phyloP scores from a whole-genome alignment of 30 jellyfish, hydroid and myxozoan genomes.

The Aurelia sp. region DNA sequence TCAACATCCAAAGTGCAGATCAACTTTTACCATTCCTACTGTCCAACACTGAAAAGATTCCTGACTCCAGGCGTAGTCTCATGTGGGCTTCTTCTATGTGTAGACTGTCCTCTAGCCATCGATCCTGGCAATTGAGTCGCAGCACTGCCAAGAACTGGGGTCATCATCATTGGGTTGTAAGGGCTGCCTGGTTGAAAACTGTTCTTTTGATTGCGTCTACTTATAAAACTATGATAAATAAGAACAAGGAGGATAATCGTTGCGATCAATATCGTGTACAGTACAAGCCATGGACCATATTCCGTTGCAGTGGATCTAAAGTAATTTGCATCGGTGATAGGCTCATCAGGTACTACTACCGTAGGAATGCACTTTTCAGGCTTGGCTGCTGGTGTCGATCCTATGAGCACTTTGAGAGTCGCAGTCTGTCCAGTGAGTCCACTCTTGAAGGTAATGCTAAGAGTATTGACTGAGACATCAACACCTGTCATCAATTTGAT shows the following conservation, averaged over 20 bases:
- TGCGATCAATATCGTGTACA: slow-evolving; percentile 61
- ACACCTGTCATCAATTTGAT: neutral
- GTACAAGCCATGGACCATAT: slow-evolving; percentile 38
- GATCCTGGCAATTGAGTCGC: slow-evolving; percentile 9
- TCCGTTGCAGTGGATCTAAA: neutral
- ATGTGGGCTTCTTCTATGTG: slow-evolving; percentile 13
- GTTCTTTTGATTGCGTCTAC: slow-evolving; percentile 29
- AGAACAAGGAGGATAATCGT: slow-evolving; percentile 51
- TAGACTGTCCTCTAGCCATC: slow-evolving; percentile 10
- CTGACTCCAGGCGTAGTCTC: slow-evolving; percentile 63
- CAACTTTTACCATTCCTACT: slow-evolving; percentile 6
- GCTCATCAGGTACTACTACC: too few species aligned
- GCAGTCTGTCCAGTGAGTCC: slow-evolving; percentile 21
- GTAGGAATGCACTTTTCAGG: too few species aligned
- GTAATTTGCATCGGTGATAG: neutral
- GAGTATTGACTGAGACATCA: neutral
- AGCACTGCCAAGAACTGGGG: too few species aligned
- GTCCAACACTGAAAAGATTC: slow-evolving; percentile 75
- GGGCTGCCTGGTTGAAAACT: slow-evolving; percentile 33
- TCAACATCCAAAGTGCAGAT: too few species aligned
- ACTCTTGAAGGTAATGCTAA: slow-evolving; percentile 1
- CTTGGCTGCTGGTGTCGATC: slow-evolving; percentile 5
- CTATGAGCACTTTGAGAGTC: neutral
- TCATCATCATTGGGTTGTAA: neutral
- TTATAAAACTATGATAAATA: slow-evolving; percentile 36